phyloP scores from a whole-genome alignment of 2,888 invertebrate genomes.

The Urechis unicinctus region DNA sequence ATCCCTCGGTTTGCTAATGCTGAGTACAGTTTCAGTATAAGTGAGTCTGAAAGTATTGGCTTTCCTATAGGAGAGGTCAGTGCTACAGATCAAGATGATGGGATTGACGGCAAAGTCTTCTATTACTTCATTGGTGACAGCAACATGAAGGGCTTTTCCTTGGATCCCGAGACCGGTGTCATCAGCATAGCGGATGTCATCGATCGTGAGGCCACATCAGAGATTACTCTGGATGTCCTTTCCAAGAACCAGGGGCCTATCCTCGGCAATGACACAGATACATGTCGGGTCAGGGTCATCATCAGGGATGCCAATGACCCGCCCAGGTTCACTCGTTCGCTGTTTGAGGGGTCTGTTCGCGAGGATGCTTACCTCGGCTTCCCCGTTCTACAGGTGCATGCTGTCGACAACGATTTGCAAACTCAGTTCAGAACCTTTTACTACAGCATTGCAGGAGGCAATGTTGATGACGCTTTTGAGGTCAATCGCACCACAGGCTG shows the following conservation, averaged over 20 bases:
- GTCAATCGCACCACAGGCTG: constrained; percentile 26
- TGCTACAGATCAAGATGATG: constrained; percentile 37
- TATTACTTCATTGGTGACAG: constrained; percentile 90
- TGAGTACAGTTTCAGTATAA: constrained; percentile 32
- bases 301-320: constrained; percentile 96
- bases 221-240: constrained; percentile 67
- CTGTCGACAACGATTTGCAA: constrained; percentile 55
- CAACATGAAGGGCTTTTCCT: constrained; percentile 82
- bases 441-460: constrained; percentile 33
- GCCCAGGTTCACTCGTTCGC: constrained; percentile 76
- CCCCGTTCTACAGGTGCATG: constrained; percentile 73
- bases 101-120: constrained; percentile 58
- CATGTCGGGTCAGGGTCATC: constrained; percentile 85
- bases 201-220: constrained; percentile 36
- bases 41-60: constrained; percentile 34
- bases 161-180: constrained; percentile 72
- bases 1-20: constrained; percentile 31
- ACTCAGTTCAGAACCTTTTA: constrained; percentile 26
- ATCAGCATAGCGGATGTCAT: constrained; percentile 68
- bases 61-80: constrained; percentile 26
- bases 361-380: constrained; percentile 83
- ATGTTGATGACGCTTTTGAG: constrained; percentile 22
- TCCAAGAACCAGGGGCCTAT: constrained; percentile 93
- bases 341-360: constrained; percentile 70
- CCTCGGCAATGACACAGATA: constrained; percentile 88